Evolutionary conservation across 2,113 vertebrate genomes (phyloP), one percentile per base, ranked within the genome.

Genomic region (Haemorhous mexicanus): DNA sequence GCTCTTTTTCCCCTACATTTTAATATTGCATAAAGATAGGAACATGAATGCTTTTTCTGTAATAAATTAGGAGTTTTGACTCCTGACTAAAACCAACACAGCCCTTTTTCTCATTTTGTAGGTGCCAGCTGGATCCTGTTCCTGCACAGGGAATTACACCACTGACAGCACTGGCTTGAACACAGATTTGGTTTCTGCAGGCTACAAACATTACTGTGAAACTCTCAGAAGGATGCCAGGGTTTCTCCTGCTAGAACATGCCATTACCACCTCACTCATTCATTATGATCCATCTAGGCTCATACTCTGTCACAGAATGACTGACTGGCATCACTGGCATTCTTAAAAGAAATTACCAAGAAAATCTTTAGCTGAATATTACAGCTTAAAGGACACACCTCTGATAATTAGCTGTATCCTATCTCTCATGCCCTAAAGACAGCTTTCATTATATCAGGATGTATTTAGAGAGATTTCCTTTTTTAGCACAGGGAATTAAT

Each of bases 1-100:
- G 6, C 6, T 32, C 24, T 18, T 2, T 3, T 0, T 19, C 11
- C 19, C 12, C 30, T 6, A 0, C 18, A 56, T 47, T 77, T 62
- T 63, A 87, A 18, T 58, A n/a, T 0, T 44, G 24, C 10, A 33
- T 22, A 63, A 69, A 79, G 46, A 62, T 0, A 63, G 39, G 8
- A 67, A 67, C 11, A 9, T 43, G 11, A 69, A 8, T 61, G 6
- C 24, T 44, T 80, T 52, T 69, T 61, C 79, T 68, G 23, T 50
- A 86, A 26, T 14, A 86, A 72, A 53, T 64, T 2, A 63, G 47
- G 18, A 85, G 43, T n/a, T 94, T 43, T 2, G 5, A 50, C 32
- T 78, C 43, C 30, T 26, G 30, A 76, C 17, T n/a, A 50, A 72
- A 70, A 72, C 13, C 21, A 76, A 6, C 1, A 20, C n/a, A 68